Evolutionary conservation across 1,140 invertebrate genomes (phyloP).

Genomic region (Trachymyrmex septentrionalis): DNA sequence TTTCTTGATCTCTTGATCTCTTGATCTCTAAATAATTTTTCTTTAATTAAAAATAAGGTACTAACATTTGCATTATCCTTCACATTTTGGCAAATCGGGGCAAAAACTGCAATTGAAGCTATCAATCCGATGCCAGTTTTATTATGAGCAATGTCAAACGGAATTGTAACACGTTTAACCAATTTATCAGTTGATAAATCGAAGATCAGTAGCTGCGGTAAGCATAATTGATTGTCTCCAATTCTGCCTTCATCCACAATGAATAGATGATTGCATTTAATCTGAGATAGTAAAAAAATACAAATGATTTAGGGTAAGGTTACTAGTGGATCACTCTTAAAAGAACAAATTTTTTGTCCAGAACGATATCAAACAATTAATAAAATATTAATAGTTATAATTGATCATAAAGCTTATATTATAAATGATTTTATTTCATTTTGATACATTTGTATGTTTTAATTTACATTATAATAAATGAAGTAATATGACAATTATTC

Average conservation of each 20-base stretch:
- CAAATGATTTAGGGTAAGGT: neutral
- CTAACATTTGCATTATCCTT: neutral
- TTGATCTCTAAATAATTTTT: neutral
- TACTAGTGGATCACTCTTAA: too few relatives aligned
- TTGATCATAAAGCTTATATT: too few relatives aligned
- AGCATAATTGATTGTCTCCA: neutral
- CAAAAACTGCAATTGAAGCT: neutral
- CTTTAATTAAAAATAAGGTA: neutral
- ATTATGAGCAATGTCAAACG: neutral
- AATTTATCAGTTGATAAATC: slow-evolving; percentile 37
- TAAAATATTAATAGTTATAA: too few relatives aligned
- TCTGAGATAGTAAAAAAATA: neutral
- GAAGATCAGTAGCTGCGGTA: slow-evolving; percentile 12
- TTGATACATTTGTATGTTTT: too few relatives aligned
- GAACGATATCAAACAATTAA: too few relatives aligned
- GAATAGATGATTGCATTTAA: slow-evolving; percentile 18
- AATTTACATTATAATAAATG: too few relatives aligned
- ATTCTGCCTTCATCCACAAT: slow-evolving; percentile 22
- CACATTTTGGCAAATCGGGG: neutral
- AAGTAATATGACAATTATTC: too few relatives aligned
- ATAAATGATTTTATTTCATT: too few relatives aligned
- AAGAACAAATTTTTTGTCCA: too few relatives aligned
- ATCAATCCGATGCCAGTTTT: neutral
- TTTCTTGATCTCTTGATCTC: neutral
- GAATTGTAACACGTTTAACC: neutral